Evolutionary conservation across 1,140 invertebrate species (phyloP), one percentile per base, ranked within the genome.

Genomic region (Caenorhabditis remanei): DNA sequence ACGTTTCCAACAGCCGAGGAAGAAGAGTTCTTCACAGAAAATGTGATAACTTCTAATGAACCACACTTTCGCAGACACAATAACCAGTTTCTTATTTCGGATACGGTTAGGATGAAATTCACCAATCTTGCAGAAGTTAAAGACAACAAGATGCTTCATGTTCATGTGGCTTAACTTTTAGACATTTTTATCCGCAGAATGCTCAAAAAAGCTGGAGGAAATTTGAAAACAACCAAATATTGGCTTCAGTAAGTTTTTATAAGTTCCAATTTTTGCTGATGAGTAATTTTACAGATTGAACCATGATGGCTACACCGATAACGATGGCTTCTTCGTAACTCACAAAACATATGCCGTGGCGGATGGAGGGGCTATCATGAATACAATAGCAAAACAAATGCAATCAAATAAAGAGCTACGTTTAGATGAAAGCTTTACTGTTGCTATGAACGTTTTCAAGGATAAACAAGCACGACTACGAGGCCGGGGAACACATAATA

Each of bases 241-340:
- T 58, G 56, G 56, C 56, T 58, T 32, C 32, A 32, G 32, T n/a
- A 58, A 16, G 56, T 58, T 7, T n/a, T 11, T 16, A 6, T 58
- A 11, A 58, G 13, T 21, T 58, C 19, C 14, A n/a, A 58, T 58
- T 58, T 21, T 19, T 16, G 19, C 13, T n/a, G 14, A n/a, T 16
- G 19, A 58, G n/a, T 19, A 58, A 58, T 58, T 58, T 58, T 53
- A 53, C 56, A 58, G 56, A n/a, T 21, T 58, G 56, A 58, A n/a
- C 19, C 56, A 58, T 58, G 6, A 11, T 16, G 56, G 56, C 14
- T 58, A 21, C 19, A 14, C 7, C 56, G n/a, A 58, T 14, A 58
- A 58, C 6, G 56, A 58, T 16, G 56, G 16, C 13, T 58, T 58
- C n/a, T 21, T 16, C 19, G 56, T 58, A 14, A 58, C 7, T 19